Conservation (phyloP, 1,140 invertebrate genomes). For the Pemphigus obesinymphae region DNA sequence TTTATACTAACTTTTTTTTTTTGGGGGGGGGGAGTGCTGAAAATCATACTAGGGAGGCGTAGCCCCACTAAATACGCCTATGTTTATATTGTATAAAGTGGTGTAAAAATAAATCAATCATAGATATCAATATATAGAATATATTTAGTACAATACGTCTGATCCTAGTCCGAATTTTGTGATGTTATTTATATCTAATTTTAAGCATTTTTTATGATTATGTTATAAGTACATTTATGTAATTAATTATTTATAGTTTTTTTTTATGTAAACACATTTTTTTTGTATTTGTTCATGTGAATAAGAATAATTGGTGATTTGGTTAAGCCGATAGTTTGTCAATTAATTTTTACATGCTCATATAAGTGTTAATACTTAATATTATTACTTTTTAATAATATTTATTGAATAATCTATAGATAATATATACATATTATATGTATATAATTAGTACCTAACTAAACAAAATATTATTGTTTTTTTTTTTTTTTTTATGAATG, state of each 20-base stretch:
- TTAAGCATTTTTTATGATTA: conserved; percentile 13
- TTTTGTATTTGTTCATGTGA: neutral
- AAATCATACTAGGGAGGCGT: too few relatives aligned
- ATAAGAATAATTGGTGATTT: neutral
- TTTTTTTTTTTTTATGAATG: neutral
- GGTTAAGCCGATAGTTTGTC: neutral
- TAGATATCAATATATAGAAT: neutral
- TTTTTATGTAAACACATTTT: conserved; percentile 2
- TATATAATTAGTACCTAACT: neutral
- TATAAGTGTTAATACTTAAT: neutral
- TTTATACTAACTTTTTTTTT: too few relatives aligned
- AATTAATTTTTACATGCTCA: neutral
- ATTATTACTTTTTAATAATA: neutral
- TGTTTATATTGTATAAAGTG: conserved; percentile 9
- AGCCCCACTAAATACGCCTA: too few relatives aligned
- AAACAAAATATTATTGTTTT: neutral
- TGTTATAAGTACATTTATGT: neutral
- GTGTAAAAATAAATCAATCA: neutral
- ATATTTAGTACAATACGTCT: conserved; percentile 23
- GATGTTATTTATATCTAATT: conserved; percentile 25
- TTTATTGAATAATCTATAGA: neutral
- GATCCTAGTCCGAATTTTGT: conserved; percentile 41
- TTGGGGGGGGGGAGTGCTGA: too few relatives aligned
- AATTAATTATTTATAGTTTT: neutral
- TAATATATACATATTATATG: neutral